A percentile compares a stretch with the other conserved stretches of the same genome.
phyloP scores from a whole-genome alignment of 1,140 invertebrate species.

The Apis florea region DNA sequence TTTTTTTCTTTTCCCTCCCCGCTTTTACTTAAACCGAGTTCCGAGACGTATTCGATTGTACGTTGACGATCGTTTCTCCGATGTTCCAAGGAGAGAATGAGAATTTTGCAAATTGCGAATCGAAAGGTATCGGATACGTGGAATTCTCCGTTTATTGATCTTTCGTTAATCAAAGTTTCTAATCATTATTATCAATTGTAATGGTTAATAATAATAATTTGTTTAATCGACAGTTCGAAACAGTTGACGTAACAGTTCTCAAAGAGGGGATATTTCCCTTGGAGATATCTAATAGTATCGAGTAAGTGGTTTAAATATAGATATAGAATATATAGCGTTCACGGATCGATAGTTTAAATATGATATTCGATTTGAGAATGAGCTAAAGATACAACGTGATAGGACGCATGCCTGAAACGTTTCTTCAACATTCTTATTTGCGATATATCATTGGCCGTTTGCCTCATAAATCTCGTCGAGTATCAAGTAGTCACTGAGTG shows the following conservation, averaged over 20 bases:
- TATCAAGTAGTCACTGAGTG: background rate
- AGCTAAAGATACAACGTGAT: background rate
- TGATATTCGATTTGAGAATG: background rate
- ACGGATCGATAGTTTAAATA: background rate
- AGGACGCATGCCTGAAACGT: background rate
- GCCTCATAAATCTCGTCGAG: background rate
- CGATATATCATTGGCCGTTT: background rate
- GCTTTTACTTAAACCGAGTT: background rate
- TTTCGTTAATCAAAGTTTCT: too few species aligned
- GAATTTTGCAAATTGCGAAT: background rate
- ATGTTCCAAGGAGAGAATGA: background rate
- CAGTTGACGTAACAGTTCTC: too few species aligned
- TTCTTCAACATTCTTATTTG: background rate
- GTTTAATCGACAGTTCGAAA: too few species aligned
- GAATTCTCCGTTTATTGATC: too few species aligned
- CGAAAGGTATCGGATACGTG: too few species aligned
- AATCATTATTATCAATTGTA: too few species aligned
- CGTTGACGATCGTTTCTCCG: constrained; percentile 5
- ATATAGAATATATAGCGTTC: background rate
- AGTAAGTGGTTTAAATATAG: background rate
- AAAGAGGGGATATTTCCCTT: background rate
- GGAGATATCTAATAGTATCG: background rate
- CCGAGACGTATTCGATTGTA: background rate
- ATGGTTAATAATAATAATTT: too few species aligned
- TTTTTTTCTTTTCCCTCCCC: background rate